phyloP scores from a whole-genome alignment of 64 coral and sea anemone species.

The Stichodactyla helianthus region DNA sequence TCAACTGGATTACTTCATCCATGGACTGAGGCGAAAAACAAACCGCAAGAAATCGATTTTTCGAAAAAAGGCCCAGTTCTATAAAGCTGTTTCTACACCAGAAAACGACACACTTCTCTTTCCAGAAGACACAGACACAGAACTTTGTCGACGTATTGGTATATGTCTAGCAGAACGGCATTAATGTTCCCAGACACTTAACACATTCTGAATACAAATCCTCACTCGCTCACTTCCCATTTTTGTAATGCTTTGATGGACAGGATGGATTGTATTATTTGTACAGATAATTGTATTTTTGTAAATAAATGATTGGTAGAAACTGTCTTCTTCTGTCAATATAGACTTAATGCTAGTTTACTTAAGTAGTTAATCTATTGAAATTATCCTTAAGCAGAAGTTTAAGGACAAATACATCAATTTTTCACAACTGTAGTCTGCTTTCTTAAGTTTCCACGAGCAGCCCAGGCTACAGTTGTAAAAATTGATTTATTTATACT shows the following conservation, averaged over 20 bases:
- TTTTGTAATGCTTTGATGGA: background rate
- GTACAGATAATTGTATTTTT: background rate
- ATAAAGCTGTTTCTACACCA: slow-evolving; percentile 74
- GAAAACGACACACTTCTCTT: slow-evolving; percentile 86
- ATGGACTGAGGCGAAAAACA: slow-evolving; percentile 74
- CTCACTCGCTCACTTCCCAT: background rate
- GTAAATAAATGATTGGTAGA: background rate
- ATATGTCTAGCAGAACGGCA: slow-evolving; percentile 36
- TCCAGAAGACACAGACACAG: slow-evolving; percentile 61
- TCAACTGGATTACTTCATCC: slow-evolving; percentile 83
- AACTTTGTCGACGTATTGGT: slow-evolving; percentile 61
- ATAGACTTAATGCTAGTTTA: too few relatives aligned
- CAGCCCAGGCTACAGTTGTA: too few relatives aligned
- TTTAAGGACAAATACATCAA: too few relatives aligned
- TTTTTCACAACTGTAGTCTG: too few relatives aligned
- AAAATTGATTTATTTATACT: too few relatives aligned
- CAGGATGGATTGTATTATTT: background rate
- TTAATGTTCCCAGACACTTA: background rate
- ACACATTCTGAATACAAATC: background rate
- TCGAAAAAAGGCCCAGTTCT: slow-evolving; percentile 76
- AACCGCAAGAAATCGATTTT: slow-evolving; percentile 81
- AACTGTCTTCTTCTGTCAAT: too few relatives aligned
- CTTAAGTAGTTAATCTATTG: too few relatives aligned
- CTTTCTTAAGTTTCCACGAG: too few relatives aligned
- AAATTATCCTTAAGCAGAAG: too few relatives aligned